Evolutionary conservation across 2,888 invertebrate species (phyloP).

Genomic region (Ennomos fuscantarius): DNA sequence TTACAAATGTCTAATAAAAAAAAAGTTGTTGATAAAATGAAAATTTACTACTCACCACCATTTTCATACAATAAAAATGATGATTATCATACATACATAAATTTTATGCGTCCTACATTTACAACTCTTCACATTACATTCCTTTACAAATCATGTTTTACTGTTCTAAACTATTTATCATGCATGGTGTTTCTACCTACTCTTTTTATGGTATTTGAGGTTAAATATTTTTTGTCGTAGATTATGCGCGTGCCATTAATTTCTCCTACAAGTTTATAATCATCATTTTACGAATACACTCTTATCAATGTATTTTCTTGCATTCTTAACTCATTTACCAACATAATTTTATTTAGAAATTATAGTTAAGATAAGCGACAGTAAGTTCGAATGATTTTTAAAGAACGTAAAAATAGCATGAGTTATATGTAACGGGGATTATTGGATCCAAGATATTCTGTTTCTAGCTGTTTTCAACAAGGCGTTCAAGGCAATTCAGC

Average conservation of each 20-base stretch:
- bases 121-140: slow-evolving; percentile 28
- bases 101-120: slow-evolving; percentile 21
- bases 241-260: background rate
- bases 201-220: slow-evolving; percentile 19
- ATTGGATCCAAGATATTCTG: background rate
- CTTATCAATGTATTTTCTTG: no score
- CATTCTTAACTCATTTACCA: no score
- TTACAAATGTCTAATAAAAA: slow-evolving; percentile 4
- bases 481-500: slow-evolving; percentile 64
- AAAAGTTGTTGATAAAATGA: no score
- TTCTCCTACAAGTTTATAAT: background rate
- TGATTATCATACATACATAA: no score
- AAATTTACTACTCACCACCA: no score
- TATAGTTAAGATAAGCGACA: no score
- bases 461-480: slow-evolving; percentile 60
- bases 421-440: background rate
- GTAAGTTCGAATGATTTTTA: no score
- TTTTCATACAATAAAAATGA: background rate
- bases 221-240: background rate
- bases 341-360: no score
- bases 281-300: no score
- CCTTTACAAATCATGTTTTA: slow-evolving; percentile 27
- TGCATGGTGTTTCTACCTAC: slow-evolving; percentile 30
- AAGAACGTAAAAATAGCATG: background rate
- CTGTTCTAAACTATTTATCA: slow-evolving; percentile 28